Percentiles rank a stretch among this genome's conserved stretches.
These are phyloP conservation scores for Rhincodon typus DNA, from an alignment of 2,797 vertebrate genomes.

Conservation along the genomic window DNA sequence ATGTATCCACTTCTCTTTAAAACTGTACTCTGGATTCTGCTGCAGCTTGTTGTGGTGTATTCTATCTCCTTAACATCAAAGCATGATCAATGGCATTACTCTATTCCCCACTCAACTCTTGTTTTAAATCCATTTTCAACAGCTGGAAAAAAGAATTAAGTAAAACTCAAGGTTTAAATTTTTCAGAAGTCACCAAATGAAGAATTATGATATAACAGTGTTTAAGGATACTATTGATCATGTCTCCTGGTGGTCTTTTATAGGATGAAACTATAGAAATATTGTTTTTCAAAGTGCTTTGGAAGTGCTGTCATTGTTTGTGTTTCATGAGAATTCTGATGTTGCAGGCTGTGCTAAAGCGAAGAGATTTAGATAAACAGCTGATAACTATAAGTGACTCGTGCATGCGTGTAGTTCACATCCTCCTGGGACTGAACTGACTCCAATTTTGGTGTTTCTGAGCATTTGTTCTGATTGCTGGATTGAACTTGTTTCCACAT, in stretches of 20 bases:
- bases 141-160: background rate
- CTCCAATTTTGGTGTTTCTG: background rate
- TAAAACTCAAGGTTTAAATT: background rate
- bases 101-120: background rate
- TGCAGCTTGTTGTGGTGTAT: background rate
- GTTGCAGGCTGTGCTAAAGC: background rate
- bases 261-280: background rate
- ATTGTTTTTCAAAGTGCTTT: background rate
- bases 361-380: background rate
- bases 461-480: conserved; percentile 17
- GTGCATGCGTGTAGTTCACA: background rate
- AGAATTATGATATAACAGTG: background rate
- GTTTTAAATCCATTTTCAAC: background rate
- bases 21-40: background rate
- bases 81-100: no score
- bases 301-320: background rate
- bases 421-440: background rate
- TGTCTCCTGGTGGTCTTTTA: background rate
- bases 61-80: background rate
- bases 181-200: background rate
- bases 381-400: conserved; percentile 12
- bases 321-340: background rate
- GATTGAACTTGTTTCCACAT: conserved; percentile 7
- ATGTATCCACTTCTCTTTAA: background rate
- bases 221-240: background rate